These are phyloP conservation scores for Nansenia antarctica DNA, from an alignment of 2,113 vertebrate species.

Conservation along the genomic window DNA sequence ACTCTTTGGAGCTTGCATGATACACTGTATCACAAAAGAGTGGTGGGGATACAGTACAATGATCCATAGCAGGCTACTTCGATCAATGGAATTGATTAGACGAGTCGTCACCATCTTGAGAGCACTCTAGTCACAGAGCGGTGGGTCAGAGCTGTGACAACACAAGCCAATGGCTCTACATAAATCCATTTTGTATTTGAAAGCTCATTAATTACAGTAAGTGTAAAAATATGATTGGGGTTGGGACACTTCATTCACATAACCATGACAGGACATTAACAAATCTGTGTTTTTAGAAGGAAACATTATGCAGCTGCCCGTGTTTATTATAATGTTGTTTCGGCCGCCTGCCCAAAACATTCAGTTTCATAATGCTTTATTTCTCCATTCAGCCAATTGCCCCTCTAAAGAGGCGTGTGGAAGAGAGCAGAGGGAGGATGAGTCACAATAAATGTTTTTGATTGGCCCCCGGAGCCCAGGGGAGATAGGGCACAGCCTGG, in stretches of 20 bases:
- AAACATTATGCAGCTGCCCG: background rate
- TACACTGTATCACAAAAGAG: no score
- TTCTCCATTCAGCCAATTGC: background rate
- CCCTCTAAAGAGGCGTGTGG: background rate
- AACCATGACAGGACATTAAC: background rate
- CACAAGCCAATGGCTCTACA: background rate
- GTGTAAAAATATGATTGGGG: background rate
- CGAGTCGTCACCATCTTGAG: background rate
- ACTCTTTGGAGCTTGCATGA: no score
- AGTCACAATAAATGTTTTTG: background rate
- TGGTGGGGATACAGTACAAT: background rate
- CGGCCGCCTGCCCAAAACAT: background rate
- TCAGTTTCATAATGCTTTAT: background rate
- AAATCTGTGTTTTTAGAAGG: background rate
- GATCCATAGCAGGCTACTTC: background rate
- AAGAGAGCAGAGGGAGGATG: background rate
- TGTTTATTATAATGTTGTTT: background rate
- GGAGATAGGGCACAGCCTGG: constrained; percentile 2
- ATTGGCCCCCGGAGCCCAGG: background rate
- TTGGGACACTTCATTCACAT: background rate
- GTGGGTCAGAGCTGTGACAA: background rate
- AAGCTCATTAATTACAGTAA: background rate
- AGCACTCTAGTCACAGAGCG: background rate
- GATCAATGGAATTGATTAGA: background rate
- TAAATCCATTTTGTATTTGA: background rate